phyloP scores from a whole-genome alignment of 2,113 vertebrate species.

The Corapipo altera region DNA sequence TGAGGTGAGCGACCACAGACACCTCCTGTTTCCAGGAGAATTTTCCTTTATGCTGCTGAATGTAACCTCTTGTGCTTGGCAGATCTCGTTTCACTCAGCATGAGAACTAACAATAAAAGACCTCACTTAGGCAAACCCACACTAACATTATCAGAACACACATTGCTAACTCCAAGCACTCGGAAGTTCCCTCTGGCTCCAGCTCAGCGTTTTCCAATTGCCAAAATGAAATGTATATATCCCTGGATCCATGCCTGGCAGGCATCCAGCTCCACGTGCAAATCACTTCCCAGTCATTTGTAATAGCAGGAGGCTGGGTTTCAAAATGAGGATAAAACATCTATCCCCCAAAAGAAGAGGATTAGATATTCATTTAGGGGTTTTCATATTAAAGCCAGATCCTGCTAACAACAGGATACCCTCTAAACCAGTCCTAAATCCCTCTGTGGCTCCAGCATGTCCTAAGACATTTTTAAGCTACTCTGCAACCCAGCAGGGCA shows the following conservation, averaged over 20 bases:
- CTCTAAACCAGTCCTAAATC: background rate
- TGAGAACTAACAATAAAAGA: background rate
- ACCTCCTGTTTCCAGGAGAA: background rate
- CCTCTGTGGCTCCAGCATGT: background rate
- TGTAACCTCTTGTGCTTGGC: background rate
- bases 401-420: background rate
- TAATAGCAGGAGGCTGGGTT: background rate
- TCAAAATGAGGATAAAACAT: background rate
- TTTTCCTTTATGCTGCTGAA: background rate
- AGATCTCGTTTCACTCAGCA: background rate
- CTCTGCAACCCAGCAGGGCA: background rate
- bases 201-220: background rate
- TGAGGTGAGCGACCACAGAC: background rate
- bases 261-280: background rate
- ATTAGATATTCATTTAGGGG: background rate
- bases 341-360: background rate
- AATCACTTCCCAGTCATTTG: background rate
- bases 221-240: background rate
- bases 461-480: background rate
- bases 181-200: background rate
- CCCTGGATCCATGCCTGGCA: background rate
- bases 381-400: background rate
- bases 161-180: background rate
- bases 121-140: background rate
- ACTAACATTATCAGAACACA: background rate